These are phyloP conservation scores for Cheilosia variabilis DNA, from an alignment of 2,888 invertebrate species.

Conservation along the genomic window DNA sequence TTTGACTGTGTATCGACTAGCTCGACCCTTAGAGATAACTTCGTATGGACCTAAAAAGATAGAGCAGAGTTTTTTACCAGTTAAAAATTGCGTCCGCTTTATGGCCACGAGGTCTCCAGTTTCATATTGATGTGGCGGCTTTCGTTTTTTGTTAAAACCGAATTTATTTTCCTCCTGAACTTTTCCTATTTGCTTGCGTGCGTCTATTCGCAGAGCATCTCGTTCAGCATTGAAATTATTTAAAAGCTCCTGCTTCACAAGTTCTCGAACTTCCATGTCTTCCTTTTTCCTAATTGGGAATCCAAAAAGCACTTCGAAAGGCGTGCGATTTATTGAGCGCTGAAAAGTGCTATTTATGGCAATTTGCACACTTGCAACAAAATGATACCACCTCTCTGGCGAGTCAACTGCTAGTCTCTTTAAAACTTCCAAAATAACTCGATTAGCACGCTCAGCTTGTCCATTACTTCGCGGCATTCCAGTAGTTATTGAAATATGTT, in stretches of 20 bases:
- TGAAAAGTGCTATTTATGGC: constrained; percentile 5
- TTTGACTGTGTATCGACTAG: background rate
- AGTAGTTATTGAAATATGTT: constrained; percentile 26
- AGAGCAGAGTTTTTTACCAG: background rate
- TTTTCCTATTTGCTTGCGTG: constrained; percentile 9
- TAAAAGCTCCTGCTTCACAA: background rate
- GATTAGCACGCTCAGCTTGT: background rate
- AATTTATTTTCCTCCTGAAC: constrained; percentile 8
- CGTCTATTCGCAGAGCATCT: background rate
- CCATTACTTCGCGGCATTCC: constrained; percentile 23
- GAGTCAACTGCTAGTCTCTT: background rate
- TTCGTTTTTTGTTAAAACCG: constrained; percentile 5
- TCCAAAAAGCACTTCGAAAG: constrained; percentile 26
- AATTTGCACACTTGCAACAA: background rate
- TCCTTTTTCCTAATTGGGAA: constrained; percentile 21
- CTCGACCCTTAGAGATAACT: constrained; percentile 1
- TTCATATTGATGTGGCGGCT: background rate
- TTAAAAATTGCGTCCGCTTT: background rate
- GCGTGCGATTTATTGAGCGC: constrained; percentile 2
- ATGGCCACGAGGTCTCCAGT: background rate
- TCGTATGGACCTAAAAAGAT: background rate
- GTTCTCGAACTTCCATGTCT: constrained; percentile 10
- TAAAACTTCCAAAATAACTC: background rate
- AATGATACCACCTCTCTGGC: constrained; percentile 10
- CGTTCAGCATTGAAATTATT: constrained; percentile 8